Conservation (phyloP, 2,888 invertebrate species). For the Resseliella maxima region DNA sequence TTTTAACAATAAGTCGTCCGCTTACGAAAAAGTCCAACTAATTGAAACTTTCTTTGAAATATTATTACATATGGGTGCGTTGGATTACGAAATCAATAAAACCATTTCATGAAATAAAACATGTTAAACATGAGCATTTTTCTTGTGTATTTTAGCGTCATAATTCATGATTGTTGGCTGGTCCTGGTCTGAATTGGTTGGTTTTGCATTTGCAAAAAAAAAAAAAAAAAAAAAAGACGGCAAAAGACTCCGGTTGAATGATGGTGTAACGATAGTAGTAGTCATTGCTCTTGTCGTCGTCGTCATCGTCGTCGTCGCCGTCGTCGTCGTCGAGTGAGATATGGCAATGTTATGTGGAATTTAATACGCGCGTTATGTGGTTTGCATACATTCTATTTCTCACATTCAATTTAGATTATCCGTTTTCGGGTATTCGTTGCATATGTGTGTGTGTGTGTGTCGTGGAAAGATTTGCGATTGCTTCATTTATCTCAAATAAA, state of each 20-base stretch:
- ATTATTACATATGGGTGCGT: not conserved
- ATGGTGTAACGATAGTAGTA: too few relatives aligned
- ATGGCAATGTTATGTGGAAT: constrained; percentile 4
- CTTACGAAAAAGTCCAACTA: too few relatives aligned
- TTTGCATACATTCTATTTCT: constrained; percentile 42
- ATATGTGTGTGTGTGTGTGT: not conserved
- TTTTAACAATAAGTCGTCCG: too few relatives aligned
- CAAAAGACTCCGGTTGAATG: too few relatives aligned
- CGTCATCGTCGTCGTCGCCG: too few relatives aligned
- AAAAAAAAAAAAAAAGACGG: too few relatives aligned
- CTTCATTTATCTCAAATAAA: constrained; percentile 53
- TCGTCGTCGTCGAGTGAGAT: not conserved
- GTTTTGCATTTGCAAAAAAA: not conserved
- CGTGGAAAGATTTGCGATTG: constrained; percentile 33
- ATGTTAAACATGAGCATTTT: constrained; percentile 2
- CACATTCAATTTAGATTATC: constrained; percentile 49
- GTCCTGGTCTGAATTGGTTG: not conserved
- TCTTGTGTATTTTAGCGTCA: not conserved
- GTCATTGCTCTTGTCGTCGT: too few relatives aligned
- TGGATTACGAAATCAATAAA: not conserved
- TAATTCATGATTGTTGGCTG: not conserved
- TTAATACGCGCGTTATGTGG: constrained; percentile 36
- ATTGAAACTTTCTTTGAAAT: too few relatives aligned
- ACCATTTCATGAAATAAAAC: not conserved
- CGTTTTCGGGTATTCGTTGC: not conserved